Percentiles rank a stretch among this genome's conserved stretches.
These are phyloP conservation scores for Pionites leucogaster DNA, from an alignment of 2,113 vertebrate species.

Conservation along the genomic window DNA sequence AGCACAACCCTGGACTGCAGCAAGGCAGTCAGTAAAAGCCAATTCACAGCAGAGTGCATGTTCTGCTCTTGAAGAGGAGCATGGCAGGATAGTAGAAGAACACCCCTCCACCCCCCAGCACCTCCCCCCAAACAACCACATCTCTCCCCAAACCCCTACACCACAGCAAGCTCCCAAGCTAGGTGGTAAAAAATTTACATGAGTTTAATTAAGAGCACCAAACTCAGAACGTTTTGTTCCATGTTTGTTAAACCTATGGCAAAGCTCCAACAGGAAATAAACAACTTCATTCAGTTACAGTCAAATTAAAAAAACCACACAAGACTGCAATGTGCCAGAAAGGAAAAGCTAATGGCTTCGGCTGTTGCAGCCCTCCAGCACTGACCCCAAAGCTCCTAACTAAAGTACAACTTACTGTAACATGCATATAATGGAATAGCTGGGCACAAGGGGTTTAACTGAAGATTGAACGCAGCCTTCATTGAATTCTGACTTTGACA, in stretches of 20 bases:
- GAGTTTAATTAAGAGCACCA: background rate
- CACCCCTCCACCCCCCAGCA: background rate
- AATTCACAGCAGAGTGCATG: background rate
- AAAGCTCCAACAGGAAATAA: background rate
- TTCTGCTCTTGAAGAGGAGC: background rate
- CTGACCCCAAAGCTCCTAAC: conserved; percentile 34
- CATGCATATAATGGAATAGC: conserved; percentile 45
- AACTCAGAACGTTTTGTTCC: background rate
- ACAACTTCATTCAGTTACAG: background rate
- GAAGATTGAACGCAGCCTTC: conserved; percentile 54
- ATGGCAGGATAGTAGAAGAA: background rate
- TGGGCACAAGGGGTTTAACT: conserved; percentile 55
- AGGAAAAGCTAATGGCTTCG: background rate
- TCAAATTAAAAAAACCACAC: background rate
- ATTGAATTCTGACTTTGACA: conserved; percentile 63
- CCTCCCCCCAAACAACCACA: background rate
- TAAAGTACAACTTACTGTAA: conserved; percentile 52
- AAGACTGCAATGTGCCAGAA: background rate
- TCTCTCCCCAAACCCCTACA: background rate
- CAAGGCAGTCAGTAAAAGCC: background rate
- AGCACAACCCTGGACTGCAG: background rate
- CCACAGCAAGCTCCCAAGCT: background rate
- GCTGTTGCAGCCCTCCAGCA: background rate
- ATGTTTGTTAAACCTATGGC: background rate
- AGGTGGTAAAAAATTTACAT: background rate